A percentile compares a stretch with the other conserved stretches of the same genome.
Conservation (phyloP, 2,888 invertebrate genomes). For the Eupithecia pulchellata region DNA sequence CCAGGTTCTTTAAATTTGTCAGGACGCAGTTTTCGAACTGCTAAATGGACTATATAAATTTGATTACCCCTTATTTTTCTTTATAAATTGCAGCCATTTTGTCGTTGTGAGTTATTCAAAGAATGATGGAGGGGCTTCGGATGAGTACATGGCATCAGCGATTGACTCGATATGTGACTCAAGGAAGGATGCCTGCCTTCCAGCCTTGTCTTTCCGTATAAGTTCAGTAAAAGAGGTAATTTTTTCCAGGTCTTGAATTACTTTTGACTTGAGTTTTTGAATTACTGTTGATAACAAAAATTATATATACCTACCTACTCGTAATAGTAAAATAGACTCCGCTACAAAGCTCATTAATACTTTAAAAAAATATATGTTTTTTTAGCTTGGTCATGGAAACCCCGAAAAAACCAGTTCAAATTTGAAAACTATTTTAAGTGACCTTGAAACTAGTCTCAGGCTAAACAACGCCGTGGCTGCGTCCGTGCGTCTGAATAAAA, state of each 20-base stretch:
- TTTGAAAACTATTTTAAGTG: constrained; percentile 49
- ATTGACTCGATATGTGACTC: constrained; percentile 56
- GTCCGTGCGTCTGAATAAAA: constrained; percentile 49
- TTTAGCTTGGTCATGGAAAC: constrained; percentile 44
- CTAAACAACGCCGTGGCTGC: constrained; percentile 50
- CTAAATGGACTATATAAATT: background rate
- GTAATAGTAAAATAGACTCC: background rate
- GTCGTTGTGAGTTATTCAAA: constrained; percentile 52
- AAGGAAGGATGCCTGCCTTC: constrained; percentile 56
- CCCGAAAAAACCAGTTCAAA: constrained; percentile 44
- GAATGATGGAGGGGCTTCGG: constrained; percentile 37
- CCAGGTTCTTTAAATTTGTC: background rate
- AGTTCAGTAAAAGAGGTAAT: constrained; percentile 49
- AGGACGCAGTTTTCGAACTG: background rate
- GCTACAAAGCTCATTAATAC: too few species aligned
- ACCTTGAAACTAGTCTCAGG: constrained; percentile 56
- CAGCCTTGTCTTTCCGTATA: constrained; percentile 51
- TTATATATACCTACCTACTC: too few species aligned
- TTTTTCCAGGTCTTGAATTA: background rate
- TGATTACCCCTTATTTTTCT: background rate
- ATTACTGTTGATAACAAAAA: background rate
- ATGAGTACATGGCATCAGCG: constrained; percentile 54
- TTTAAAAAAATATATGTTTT: too few species aligned
- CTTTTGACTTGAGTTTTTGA: background rate
- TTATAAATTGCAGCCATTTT: constrained; percentile 51